Base-by-base conservation (phyloP, 2,113 vertebrate genomes). In the Nothobranchius furzeri region DNA sequence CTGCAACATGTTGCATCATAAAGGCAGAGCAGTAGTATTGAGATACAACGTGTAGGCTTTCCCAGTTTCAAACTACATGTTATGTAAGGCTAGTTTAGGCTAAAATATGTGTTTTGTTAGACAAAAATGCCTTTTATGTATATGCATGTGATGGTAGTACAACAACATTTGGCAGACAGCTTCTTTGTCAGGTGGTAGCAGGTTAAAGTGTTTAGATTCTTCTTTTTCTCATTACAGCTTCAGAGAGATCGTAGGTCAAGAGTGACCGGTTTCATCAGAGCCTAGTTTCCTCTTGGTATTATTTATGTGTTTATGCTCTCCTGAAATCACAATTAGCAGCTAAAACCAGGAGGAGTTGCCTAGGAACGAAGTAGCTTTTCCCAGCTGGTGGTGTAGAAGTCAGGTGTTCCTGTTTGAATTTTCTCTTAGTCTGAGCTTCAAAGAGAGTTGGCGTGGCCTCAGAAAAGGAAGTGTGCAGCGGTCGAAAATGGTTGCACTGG, bases 261-360 rank as follows among this genome's bases (percentile, higher is more conserved):
- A 74, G 47, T 85, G 82, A 75, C 58, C 9, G 66, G 69, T 73
- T 86, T 81, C 78, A 83, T 85, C 76, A 52, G 72, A 71, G 82
- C 76, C 72, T 71, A 64, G 75, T 74, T 87, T 84, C 67, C 84
- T 81, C 68, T 59, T 66, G 80, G 62, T 79, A 71, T 81, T 80
- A 81, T 89, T 81, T 65, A 75, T 86, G 68, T 60, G 71, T 47
- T 84, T 76, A 51, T 70, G 70, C 60, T 76, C 77, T 76, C 75
- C 75, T 82, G 75, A 85, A 87, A 85, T 76, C 53, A 67, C 84
- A 86, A 81, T 88, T 88, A 85, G 78, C 67, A 61, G 68, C 81
- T 77, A 70, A 82, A 79, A 73, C 78, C 14, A 70, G 64, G 59
- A 74, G 70, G 67, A 81, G 86, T 87, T 89, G 86, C 84, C 70